Conservation (phyloP, 2,888 invertebrate genomes). For the Dendrolimus pini region DNA sequence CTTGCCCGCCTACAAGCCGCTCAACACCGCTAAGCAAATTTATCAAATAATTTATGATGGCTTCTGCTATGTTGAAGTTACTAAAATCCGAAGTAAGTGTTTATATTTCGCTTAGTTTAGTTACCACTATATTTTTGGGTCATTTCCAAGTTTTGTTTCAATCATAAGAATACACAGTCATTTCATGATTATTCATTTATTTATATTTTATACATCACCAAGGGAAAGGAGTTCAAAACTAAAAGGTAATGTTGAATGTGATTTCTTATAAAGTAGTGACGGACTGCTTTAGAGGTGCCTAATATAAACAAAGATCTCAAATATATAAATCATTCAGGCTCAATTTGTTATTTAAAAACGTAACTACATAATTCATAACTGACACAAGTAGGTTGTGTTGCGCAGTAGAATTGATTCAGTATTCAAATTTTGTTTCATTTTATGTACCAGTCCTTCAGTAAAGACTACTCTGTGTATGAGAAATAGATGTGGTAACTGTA, state of each 20-base stretch:
- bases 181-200: too few relatives aligned
- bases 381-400: slow-evolving; percentile 24
- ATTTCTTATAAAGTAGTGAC: too few relatives aligned
- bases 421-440: slow-evolving; percentile 21
- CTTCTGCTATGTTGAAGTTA: slow-evolving; percentile 60
- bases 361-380: slow-evolving; percentile 43
- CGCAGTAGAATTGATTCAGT: slow-evolving; percentile 44
- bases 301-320: slow-evolving; percentile 21
- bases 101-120: not conserved
- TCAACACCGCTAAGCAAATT: slow-evolving; percentile 11
- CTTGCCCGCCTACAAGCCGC: slow-evolving; percentile 33
- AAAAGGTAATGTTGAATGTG: not conserved
- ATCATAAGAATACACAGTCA: not conserved
- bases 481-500: not conserved
- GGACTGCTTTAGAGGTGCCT: too few relatives aligned
- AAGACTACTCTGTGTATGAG: not conserved
- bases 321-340: slow-evolving; percentile 35
- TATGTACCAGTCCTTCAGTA: slow-evolving; percentile 9
- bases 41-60: slow-evolving; percentile 30
- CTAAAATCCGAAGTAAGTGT: slow-evolving; percentile 64
- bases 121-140: too few relatives aligned
- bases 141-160: not conserved
- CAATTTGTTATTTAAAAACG: slow-evolving; percentile 49
- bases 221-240: not conserved
- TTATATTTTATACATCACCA: too few relatives aligned